A percentile compares a stretch with the other conserved stretches of the same genome.
These are phyloP conservation scores for Mycteria americana DNA, from an alignment of 2,797 vertebrate genomes.

Conservation along the genomic window DNA sequence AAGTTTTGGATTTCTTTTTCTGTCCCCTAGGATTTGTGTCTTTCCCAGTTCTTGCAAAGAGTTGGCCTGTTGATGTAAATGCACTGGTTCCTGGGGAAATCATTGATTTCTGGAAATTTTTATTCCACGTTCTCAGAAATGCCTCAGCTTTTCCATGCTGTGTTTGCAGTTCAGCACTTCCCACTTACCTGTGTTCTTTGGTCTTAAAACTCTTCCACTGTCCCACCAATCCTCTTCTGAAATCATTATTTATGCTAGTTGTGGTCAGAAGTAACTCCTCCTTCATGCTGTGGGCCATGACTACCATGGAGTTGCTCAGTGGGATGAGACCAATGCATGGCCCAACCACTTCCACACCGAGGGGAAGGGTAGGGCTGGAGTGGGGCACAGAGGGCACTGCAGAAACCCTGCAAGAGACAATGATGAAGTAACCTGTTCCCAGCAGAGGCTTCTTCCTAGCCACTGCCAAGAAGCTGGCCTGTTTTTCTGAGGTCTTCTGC, in stretches of 20 bases:
- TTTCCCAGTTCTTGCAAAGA: neutral
- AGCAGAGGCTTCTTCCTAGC: neutral
- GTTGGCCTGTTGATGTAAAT: neutral
- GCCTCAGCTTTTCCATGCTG: neutral
- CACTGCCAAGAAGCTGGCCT: neutral
- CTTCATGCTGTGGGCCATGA: neutral
- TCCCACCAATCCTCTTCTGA: neutral
- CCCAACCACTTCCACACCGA: neutral
- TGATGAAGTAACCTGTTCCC: neutral
- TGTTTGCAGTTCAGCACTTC: neutral
- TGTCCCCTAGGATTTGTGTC: neutral
- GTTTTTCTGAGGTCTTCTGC: neutral
- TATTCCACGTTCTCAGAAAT: neutral
- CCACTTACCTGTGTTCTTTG: neutral
- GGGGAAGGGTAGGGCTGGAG: neutral
- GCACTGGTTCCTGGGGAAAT: neutral
- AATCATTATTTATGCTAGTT: neutral
- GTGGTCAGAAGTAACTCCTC: neutral
- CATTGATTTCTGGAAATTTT: neutral
- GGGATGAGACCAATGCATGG: neutral
- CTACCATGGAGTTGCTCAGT: neutral
- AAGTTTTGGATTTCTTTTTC: neutral
- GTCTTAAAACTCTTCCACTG: neutral
- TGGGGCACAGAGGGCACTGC: neutral
- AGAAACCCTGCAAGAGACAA: neutral